Evolutionary conservation across 2,113 vertebrate species (phyloP).

Genomic region (Tichodroma muraria): DNA sequence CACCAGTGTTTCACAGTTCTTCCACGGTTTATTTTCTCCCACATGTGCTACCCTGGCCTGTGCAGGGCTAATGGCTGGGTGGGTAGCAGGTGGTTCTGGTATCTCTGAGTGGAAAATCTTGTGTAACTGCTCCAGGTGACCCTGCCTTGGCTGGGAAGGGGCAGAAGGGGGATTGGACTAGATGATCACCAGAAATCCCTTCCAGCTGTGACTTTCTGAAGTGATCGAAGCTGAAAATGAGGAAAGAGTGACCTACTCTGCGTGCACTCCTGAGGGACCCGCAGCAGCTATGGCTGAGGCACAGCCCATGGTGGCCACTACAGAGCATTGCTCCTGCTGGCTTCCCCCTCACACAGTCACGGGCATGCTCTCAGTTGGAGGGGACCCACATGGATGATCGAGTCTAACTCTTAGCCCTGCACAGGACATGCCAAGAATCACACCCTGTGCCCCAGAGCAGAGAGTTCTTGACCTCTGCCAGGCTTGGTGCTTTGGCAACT

Average conservation of each 20-base stretch:
- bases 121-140: not conserved
- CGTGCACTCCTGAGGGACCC: too few species aligned
- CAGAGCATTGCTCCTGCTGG: not conserved
- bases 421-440: too few species aligned
- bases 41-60: not conserved
- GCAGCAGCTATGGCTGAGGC: not conserved
- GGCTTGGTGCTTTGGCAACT: not conserved
- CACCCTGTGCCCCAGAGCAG: too few species aligned
- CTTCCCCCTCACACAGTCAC: not conserved
- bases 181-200: not conserved
- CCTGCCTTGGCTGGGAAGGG: not conserved
- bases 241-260: not conserved
- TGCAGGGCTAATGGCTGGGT: conserved; percentile 24
- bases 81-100: not conserved
- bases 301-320: too few species aligned
- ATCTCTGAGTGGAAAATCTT: not conserved
- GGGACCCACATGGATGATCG: not conserved
- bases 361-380: not conserved
- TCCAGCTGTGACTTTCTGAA: not conserved
- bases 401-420: not conserved
- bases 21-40: conserved; percentile 52
- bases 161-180: fast-evolving
- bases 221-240: not conserved
- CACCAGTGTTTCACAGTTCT: conserved; percentile 63
- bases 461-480: not conserved